phyloP scores from a whole-genome alignment of 2,888 invertebrate species.

The Hoplodrina blanda region DNA sequence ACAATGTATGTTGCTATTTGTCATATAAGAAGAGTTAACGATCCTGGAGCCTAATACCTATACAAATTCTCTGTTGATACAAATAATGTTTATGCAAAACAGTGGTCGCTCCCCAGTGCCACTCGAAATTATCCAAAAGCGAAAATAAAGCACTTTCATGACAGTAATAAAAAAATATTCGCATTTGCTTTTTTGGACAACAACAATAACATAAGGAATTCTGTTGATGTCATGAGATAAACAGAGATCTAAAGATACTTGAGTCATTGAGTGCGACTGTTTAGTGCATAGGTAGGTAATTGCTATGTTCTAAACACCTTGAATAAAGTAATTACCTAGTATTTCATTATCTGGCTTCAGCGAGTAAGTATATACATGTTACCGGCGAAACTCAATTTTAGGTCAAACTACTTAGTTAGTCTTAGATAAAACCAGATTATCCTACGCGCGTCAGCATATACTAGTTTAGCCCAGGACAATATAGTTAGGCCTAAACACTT shows the following conservation, averaged over 20 bases:
- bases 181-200: conserved; percentile 9
- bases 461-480: no score
- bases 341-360: conserved; percentile 11
- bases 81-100: conserved; percentile 30
- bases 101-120: conserved; percentile 8
- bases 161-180: conserved; percentile 21
- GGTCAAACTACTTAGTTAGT: no score
- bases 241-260: conserved; percentile 17
- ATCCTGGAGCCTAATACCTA: neutral
- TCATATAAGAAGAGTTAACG: neutral
- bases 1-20: neutral
- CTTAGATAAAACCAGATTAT: no score
- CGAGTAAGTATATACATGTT: neutral
- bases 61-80: conserved; percentile 9
- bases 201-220: conserved; percentile 5
- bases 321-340: neutral
- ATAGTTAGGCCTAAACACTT: no score
- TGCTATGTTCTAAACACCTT: neutral
- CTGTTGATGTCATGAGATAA: conserved; percentile 9
- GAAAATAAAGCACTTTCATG: conserved; percentile 25
- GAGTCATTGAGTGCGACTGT: neutral
- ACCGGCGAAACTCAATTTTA: no score
- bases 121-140: conserved; percentile 30
- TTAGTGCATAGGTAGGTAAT: neutral
- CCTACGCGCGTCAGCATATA: neutral